A percentile compares a stretch with the other conserved stretches of the same genome.
Conservation (phyloP, 1,140 invertebrate species). For the Temnothorax longispinosus region DNA sequence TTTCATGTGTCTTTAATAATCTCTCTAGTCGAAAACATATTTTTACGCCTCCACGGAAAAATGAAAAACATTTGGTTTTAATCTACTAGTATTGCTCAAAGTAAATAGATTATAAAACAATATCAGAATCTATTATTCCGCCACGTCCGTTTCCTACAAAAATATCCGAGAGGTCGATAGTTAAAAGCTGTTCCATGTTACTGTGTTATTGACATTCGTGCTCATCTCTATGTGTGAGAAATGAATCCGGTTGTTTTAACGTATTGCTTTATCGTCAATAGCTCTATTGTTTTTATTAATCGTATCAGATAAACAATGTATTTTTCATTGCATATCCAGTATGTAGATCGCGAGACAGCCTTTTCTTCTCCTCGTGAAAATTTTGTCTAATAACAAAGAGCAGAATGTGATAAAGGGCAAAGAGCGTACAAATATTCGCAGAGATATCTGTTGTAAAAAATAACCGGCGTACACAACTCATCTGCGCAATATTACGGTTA, state of each 20-base stretch:
- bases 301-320: not conserved
- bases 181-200: not conserved
- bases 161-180: not conserved
- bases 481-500: not conserved
- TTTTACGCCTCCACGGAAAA: not conserved
- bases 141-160: not conserved
- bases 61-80: conserved; percentile 6
- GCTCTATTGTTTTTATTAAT: not conserved
- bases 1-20: conserved; percentile 3
- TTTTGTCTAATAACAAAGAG: not conserved
- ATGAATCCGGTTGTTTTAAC: not conserved
- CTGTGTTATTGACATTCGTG: not conserved
- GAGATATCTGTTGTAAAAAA: not conserved
- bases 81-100: not conserved
- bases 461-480: not conserved
- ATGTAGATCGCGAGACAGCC: not conserved
- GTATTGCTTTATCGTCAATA: too few species aligned
- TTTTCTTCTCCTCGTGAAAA: not conserved
- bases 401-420: not conserved
- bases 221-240: not conserved
- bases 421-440: not conserved
- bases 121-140: not conserved
- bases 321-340: not conserved
- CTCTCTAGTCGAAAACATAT: not conserved
- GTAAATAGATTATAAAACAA: not conserved